Evolutionary conservation across 2,797 vertebrate species (phyloP).

Genomic region (Trachops cirrhosus): DNA sequence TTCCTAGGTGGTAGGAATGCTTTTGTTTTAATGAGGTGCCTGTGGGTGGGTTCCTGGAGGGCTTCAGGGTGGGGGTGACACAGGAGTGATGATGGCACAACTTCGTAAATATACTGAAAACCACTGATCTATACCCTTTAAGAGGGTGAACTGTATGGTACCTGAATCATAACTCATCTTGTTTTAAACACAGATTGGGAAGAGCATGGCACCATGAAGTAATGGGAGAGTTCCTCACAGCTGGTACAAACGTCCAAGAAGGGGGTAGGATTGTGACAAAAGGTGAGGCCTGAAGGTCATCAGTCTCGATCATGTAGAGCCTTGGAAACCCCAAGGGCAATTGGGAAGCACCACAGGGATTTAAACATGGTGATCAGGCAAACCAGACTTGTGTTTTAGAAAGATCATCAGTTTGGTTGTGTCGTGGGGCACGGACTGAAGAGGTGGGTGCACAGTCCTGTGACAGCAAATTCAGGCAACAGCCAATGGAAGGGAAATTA

Average conservation of each 20-base stretch:
- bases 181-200: background rate
- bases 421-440: too few relatives aligned
- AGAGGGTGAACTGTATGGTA: background rate
- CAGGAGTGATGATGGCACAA: too few relatives aligned
- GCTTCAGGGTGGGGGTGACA: too few relatives aligned
- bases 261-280: background rate
- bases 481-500: background rate
- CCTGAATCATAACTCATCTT: background rate
- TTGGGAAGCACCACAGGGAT: background rate
- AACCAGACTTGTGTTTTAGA: background rate
- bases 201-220: background rate
- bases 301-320: background rate
- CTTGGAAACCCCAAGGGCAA: background rate
- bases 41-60: too few relatives aligned
- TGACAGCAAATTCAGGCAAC: background rate
- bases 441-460: background rate
- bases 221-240: background rate
- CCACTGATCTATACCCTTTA: background rate
- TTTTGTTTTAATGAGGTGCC: too few relatives aligned
- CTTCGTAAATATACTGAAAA: background rate
- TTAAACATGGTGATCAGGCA: background rate
- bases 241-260: background rate
- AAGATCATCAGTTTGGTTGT: background rate
- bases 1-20: too few relatives aligned
- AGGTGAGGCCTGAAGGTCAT: background rate